A percentile compares a stretch with the other conserved stretches of the same genome.
Conservation (phyloP, 2,888 invertebrate species). For the Netelia fuscicornis region DNA sequence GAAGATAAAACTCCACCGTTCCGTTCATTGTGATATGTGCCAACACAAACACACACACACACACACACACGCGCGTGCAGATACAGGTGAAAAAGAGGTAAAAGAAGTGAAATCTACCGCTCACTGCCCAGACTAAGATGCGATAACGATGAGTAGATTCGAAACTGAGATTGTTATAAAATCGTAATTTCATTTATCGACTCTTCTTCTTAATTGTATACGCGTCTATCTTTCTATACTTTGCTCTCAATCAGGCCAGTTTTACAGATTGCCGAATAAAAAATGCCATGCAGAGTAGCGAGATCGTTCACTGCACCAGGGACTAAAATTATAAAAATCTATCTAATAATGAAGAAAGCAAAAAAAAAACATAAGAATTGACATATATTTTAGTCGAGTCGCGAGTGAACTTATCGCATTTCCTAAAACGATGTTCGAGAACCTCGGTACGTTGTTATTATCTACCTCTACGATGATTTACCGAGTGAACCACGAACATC, state of each 20-base stretch:
- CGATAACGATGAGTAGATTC: not conserved
- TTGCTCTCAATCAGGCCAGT: constrained; percentile 64
- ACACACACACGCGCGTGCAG: not conserved
- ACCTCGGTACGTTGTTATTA: constrained; percentile 24
- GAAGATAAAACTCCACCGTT: constrained; percentile 67
- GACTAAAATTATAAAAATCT: constrained; percentile 8
- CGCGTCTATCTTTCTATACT: constrained; percentile 17
- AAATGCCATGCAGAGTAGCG: constrained; percentile 43
- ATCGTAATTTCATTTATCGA: not conserved
- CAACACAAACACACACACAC: constrained; percentile 70
- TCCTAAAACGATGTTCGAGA: constrained; percentile 56
- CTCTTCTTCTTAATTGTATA: constrained; percentile 8
- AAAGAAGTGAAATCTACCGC: constrained; percentile 28
- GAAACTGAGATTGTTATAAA: not conserved
- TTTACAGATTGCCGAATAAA: constrained; percentile 42
- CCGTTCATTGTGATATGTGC: constrained; percentile 77
- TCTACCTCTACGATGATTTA: constrained; percentile 37
- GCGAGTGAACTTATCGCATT: constrained; percentile 58
- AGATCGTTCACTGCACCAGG: constrained; percentile 24
- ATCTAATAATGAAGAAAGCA: not conserved
- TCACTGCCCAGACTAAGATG: constrained; percentile 55
- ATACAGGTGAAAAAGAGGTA: constrained; percentile 1
- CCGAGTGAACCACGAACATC: constrained; percentile 40
- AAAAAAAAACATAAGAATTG: constrained; percentile 2
- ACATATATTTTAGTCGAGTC: constrained; percentile 27